Conservation (phyloP, 2,797 vertebrate species). For the Aeoliscus strigatus region DNA sequence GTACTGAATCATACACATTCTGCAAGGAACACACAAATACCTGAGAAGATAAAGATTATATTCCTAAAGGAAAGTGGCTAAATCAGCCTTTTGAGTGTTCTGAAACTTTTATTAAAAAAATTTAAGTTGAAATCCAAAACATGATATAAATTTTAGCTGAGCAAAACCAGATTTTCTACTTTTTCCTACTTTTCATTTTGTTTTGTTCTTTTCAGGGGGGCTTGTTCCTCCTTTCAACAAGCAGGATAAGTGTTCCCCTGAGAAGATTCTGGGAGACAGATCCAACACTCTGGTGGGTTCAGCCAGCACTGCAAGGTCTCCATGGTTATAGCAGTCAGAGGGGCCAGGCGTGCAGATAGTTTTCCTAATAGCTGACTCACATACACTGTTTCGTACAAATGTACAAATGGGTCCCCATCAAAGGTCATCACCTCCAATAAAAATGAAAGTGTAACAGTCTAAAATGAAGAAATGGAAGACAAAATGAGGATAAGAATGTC, state of each 20-base stretch:
- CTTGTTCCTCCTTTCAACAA: slow-evolving; percentile 14
- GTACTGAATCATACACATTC: too few relatives aligned
- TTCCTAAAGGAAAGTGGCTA: too few relatives aligned
- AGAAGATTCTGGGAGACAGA: slow-evolving; percentile 48
- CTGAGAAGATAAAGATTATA: too few relatives aligned
- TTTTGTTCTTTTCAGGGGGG: slow-evolving; percentile 11
- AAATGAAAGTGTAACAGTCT: not conserved
- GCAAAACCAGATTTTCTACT: slow-evolving; percentile 10
- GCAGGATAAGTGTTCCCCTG: slow-evolving; percentile 51
- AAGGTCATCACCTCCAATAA: slow-evolving; percentile 14
- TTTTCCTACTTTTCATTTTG: slow-evolving; percentile 1
- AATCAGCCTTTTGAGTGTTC: too few relatives aligned
- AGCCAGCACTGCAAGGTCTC: slow-evolving; percentile 35
- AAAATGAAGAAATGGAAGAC: slow-evolving; percentile 1
- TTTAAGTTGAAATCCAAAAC: slow-evolving; percentile 4
- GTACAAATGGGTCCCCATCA: slow-evolving; percentile 7
- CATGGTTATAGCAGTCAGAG: slow-evolving; percentile 37
- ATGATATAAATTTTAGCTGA: slow-evolving; percentile 5
- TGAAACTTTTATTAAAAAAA: slow-evolving; percentile 1
- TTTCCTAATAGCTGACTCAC: slow-evolving; percentile 10
- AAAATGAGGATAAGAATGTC: slow-evolving; percentile 3
- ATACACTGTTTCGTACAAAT: slow-evolving; percentile 13
- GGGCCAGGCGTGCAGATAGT: slow-evolving; percentile 27
- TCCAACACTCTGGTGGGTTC: slow-evolving; percentile 45
- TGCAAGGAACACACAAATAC: too few relatives aligned